Evolutionary conservation across 1,140 invertebrate species (phyloP).

Genomic region (Ephestia elutella): DNA sequence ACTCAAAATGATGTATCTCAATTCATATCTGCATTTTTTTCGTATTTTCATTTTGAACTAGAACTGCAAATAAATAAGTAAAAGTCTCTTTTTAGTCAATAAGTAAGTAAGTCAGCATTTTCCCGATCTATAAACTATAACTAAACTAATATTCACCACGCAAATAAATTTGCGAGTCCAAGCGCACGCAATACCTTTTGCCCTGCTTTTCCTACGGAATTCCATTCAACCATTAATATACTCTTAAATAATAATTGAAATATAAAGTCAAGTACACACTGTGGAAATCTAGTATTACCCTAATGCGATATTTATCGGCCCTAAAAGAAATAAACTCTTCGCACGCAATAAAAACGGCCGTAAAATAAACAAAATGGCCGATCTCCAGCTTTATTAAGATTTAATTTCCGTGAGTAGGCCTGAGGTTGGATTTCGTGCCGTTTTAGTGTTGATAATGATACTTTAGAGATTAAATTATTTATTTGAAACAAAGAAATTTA

Average conservation of each 20-base stretch:
- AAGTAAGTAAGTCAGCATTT: no score
- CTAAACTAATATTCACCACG: no score
- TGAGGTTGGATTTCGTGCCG: background rate
- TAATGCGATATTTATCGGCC: slow-evolving; percentile 60
- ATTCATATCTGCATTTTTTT: no score
- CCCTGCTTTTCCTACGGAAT: no score
- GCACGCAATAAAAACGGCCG: slow-evolving; percentile 42
- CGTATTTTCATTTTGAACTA: no score
- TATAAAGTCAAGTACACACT: background rate
- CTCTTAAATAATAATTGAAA: background rate
- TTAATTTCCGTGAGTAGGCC: slow-evolving; percentile 16
- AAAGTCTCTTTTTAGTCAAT: no score
- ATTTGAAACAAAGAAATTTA: background rate
- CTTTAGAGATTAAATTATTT: background rate
- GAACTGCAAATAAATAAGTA: no score
- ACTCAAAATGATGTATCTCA: no score
- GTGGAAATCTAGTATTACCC: slow-evolving; percentile 19
- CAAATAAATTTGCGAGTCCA: no score
- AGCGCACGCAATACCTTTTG: no score
- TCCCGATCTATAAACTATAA: no score
- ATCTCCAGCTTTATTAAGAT: slow-evolving; percentile 17
- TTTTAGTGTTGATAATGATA: background rate
- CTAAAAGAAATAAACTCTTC: slow-evolving; percentile 45
- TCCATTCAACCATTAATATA: no score
- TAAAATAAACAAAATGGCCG: slow-evolving; percentile 39